Conservation (phyloP, 2,888 invertebrate genomes). For the Hydraecia micacea region DNA sequence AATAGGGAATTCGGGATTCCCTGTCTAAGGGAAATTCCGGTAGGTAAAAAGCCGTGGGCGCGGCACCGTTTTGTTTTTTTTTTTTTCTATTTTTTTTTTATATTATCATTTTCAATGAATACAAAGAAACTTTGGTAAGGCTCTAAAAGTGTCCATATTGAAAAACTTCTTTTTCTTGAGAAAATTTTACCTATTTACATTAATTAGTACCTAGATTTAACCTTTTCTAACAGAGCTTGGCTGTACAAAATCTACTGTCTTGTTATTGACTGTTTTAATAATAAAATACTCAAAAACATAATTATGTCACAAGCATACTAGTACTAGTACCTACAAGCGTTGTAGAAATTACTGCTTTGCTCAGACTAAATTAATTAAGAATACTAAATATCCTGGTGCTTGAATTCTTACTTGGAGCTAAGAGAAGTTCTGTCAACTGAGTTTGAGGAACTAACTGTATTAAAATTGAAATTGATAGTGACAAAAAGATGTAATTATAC, state of each 20-base stretch:
- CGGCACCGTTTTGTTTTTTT: not conserved
- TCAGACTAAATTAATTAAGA: not conserved
- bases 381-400: not conserved
- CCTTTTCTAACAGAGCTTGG: no score
- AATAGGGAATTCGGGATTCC: not conserved
- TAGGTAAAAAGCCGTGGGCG: not conserved
- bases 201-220: not conserved
- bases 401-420: conserved; percentile 9
- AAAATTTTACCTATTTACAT: not conserved
- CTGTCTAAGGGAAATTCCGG: not conserved
- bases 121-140: not conserved
- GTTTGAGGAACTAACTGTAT: not conserved
- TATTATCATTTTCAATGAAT: not conserved
- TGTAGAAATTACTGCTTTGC: not conserved
- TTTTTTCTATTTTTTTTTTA: no score
- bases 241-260: not conserved
- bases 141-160: not conserved
- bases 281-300: not conserved
- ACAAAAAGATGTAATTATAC: not conserved
- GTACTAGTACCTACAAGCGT: not conserved
- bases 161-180: not conserved
- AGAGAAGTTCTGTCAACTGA: no score
- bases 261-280: not conserved
- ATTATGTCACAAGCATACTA: no score
- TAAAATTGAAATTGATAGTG: not conserved